Base-by-base conservation (phyloP, 2,888 invertebrate species). In the Yponomeuta plumbellus region DNA sequence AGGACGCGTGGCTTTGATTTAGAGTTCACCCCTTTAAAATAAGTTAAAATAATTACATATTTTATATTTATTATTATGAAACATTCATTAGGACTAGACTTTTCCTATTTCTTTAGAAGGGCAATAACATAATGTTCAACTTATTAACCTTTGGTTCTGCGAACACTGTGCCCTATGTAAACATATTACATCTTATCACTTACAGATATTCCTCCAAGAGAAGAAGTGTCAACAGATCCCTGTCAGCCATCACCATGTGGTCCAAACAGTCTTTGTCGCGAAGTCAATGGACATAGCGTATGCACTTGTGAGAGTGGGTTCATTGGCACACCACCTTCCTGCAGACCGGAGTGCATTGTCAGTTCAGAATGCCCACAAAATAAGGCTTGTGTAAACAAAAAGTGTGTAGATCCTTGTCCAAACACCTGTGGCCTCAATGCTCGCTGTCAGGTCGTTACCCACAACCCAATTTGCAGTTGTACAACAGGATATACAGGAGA, bases 401-500 rank as follows among this genome's bases (percentile, higher is more conserved):
- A 95, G 84, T 97, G 97, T 76, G 85, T 93, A 69, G 95, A 97
- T 81, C 97, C 97, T 11, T 97, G 97, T 77, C 94, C 95, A 22
- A 95, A 95, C 70, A 94, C 95, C 17, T 97, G 97, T 77, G 97
- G 97, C 61, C 84, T 94, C 64, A 96, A 96, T 76, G 96, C 97
- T 44, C 93, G 95, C 70, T 97, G 97, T 77, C 94, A 95, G 85
- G 96, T 96, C 64, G 94, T 96, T 66, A 96, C 96, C 74, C 97
- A 97, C 79, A 96, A 96, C 80, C 96, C 97, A 52, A 95, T 97
- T 74, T 97, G 97, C 84, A 96, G 94, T 77, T 97, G 97, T 78
- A 93, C 95, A 68, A 91, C 93, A 71, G 95, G 95, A 71, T 95
- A 93, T 79, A 94, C 94, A 57, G 97, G 97, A 68, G 96, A 97